Conservation (phyloP, 92 coral and sea anemone genomes). For the Epizoanthus stellaris region DNA sequence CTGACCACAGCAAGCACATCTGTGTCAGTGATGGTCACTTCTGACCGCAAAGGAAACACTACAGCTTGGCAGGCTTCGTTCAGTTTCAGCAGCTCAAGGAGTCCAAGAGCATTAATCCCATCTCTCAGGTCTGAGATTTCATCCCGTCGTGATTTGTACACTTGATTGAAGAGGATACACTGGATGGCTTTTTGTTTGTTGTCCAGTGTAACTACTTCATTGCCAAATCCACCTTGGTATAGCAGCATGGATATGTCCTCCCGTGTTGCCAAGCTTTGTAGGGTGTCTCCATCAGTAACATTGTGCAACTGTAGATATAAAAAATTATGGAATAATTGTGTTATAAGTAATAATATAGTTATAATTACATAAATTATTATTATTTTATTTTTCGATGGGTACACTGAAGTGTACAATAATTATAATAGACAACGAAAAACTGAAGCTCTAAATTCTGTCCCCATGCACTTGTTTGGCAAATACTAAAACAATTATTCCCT, state of each 20-base stretch:
- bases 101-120: constrained; percentile 48
- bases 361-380: too few relatives aligned
- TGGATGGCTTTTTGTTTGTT: constrained; percentile 53
- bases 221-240: constrained; percentile 41
- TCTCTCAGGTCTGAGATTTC: constrained; percentile 57
- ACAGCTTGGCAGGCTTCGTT: constrained; percentile 49
- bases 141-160: constrained; percentile 48
- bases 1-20: constrained; percentile 45
- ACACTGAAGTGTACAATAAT: too few relatives aligned
- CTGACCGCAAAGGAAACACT: constrained; percentile 60
- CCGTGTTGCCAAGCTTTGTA: constrained; percentile 50
- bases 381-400: too few relatives aligned
- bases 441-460: too few relatives aligned
- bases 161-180: constrained; percentile 55
- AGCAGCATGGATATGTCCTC: constrained; percentile 64
- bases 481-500: too few relatives aligned
- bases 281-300: constrained; percentile 47
- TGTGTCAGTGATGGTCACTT: constrained; percentile 44
- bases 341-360: neutral
- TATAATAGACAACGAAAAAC: too few relatives aligned
- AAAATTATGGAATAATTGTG: neutral
- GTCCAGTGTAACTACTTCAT: constrained; percentile 47
- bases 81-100: constrained; percentile 53
- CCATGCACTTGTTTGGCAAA: too few relatives aligned
- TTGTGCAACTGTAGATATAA: constrained; percentile 42